Conservation (phyloP, 2,888 invertebrate species). For the Abscondita cerata region DNA sequence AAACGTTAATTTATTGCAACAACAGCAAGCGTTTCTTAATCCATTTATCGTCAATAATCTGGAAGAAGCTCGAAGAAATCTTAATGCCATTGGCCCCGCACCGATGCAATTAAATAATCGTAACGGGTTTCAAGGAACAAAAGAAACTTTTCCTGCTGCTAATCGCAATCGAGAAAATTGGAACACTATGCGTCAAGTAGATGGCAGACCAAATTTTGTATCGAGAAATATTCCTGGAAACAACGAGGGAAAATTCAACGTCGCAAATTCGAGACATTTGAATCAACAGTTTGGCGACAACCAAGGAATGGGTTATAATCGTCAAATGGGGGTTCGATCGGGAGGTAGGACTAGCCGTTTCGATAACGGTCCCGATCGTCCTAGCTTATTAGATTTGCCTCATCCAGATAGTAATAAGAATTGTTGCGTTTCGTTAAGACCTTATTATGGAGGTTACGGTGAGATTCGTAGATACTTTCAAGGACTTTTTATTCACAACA, state of each 20-base stretch:
- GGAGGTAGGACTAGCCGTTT: constrained; percentile 22
- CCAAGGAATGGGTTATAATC: constrained; percentile 9
- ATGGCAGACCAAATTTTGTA: constrained; percentile 39
- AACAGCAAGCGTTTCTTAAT: constrained; percentile 34
- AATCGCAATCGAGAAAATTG: constrained; percentile 21
- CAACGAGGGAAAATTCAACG: not conserved
- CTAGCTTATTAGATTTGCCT: constrained; percentile 11
- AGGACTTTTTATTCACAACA: constrained; percentile 75
- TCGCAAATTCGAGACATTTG: not conserved
- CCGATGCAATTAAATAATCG: constrained; percentile 14
- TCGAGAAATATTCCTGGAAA: constrained; percentile 17
- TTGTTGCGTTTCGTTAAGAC: constrained; percentile 76
- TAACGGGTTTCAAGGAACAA: constrained; percentile 23
- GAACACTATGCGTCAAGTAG: constrained; percentile 20
- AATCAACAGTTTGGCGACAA: constrained; percentile 15
- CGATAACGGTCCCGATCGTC: constrained; percentile 16
- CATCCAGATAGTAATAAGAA: constrained; percentile 40
- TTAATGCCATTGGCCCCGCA: constrained; percentile 60
- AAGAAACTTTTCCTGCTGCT: not conserved
- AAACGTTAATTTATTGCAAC: constrained; percentile 3
- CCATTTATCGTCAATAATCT: constrained; percentile 37
- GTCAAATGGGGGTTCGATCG: not conserved
- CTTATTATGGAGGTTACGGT: constrained; percentile 74
- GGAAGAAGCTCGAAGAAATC: constrained; percentile 65
- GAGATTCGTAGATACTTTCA: constrained; percentile 85